Base-by-base conservation (phyloP, 2,888 invertebrate species). In the Drosophila testacea region DNA sequence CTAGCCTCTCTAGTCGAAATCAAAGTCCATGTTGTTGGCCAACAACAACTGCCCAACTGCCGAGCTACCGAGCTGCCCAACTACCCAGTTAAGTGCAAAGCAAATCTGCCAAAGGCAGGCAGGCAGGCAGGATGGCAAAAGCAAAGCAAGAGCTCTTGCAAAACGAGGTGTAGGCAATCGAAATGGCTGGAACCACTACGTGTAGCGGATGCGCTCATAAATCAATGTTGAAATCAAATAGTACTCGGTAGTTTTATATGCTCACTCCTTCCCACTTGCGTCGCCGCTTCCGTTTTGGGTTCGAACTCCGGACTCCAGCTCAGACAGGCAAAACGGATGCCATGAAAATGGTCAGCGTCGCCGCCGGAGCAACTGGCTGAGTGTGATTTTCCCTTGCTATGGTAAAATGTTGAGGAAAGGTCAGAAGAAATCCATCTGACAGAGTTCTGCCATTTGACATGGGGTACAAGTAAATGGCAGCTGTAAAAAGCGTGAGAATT, bases 171-270 rank as follows among this genome's bases (percentile, higher is more conserved):
- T 56, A 42, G 69, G 59, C 59, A 69, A 77, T 69, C 84, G 78
- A 69, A 71, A 65, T 74, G 65, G 59, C 50, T 63, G 80, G 61
- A 61, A 50, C 57, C 66, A 56, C 71, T 79, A 84, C 83, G 83
- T 84, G 88, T 78, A 78, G 81, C 83, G 88, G 83, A 84, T 88
- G 86, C 69, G 89, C 83, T 88, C 85, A 89, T 86, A 86, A 86
- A 86, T 86, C 85, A 86, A 89, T 88, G 85, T 76, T 82, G 88
- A 76, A 86, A 86, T 89, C 89, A 86, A 89, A 86, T 89, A 84
- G 83, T 81, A 79, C 79, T 76, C 79, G 44, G 74, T 79, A 79
- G 81, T 84, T 84, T 67, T 81, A 59, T 81, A 63, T 69, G 51
- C 59, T 69, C 64, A 56, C 52, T 66, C 63, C 51, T 42, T 6